phyloP scores from a whole-genome alignment of 2,113 vertebrate genomes.

The Esox niger region DNA sequence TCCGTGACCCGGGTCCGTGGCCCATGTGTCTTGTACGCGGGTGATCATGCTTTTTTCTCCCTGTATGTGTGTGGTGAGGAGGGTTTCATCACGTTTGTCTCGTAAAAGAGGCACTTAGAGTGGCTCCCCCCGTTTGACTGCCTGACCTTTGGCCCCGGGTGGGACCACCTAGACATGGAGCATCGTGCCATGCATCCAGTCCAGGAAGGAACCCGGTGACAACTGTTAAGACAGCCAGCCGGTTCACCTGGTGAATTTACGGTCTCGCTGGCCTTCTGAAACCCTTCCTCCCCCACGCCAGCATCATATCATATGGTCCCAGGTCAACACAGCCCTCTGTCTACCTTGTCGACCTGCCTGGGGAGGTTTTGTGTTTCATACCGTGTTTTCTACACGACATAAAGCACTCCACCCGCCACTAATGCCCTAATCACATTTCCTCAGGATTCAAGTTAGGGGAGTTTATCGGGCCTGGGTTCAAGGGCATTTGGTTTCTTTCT shows the following conservation, averaged over 20 bases:
- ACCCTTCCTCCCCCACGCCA: slow-evolving; percentile 6
- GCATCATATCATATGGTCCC: slow-evolving; percentile 25
- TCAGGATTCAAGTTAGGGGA: slow-evolving; percentile 10
- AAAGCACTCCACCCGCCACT: slow-evolving; percentile 18
- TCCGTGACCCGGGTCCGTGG: too few relatives aligned
- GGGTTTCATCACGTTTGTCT: slow-evolving; percentile 48
- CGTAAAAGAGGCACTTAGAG: slow-evolving; percentile 46
- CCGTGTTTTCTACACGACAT: slow-evolving; percentile 8
- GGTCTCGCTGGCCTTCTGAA: slow-evolving; percentile 10
- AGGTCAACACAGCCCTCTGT: slow-evolving; percentile 36
- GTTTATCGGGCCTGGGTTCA: slow-evolving; percentile 9
- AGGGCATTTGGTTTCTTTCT: too few relatives aligned
- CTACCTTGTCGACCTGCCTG: slow-evolving; percentile 32
- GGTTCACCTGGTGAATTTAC: slow-evolving; percentile 31
- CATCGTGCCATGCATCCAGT: slow-evolving; percentile 35
- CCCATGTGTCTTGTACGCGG: background rate
- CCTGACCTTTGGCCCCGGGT: slow-evolving; percentile 26
- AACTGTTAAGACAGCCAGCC: slow-evolving; percentile 32
- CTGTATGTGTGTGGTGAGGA: slow-evolving; percentile 49
- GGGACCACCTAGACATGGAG: slow-evolving; percentile 62
- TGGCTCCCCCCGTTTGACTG: slow-evolving; percentile 14
- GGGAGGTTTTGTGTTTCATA: slow-evolving; percentile 32
- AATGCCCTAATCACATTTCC: slow-evolving; percentile 44
- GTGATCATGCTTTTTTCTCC: slow-evolving; percentile 31
- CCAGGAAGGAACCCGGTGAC: background rate